Evolutionary conservation across 2,888 invertebrate genomes (phyloP), one percentile per base, ranked within the genome.

Genomic region (Pheosia gnoma): DNA sequence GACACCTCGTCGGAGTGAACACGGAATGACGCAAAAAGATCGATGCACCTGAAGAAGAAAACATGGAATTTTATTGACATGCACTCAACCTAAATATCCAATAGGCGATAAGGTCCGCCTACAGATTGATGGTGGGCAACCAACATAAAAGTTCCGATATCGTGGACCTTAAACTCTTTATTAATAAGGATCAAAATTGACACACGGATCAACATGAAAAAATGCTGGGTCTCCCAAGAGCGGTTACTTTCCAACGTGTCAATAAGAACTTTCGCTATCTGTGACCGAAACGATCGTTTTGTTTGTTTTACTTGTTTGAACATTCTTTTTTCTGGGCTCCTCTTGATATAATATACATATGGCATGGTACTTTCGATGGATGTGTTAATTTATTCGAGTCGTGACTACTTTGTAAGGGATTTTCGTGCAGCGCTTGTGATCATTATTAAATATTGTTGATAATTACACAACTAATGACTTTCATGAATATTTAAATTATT

Each of bases 241-340:
- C 79, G 81, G 80, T 84, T 84, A 91, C 92, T 93, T 93, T 93
- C 93, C 86, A 92, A 88, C 90, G 84, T 89, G 91, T 92, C 91
- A 91, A 92, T 90, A 90, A 83, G 84, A 89, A 91, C 92, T 93
- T 93, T 93, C 93, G 92, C 92, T 93, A 90, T 92, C 91, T 85
- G 84, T 89, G 89, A 86, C 89, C 88, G 86, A 85, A 84, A 82
- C 82, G 77, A 66, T 75, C 74, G 82, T 83, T 85, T 85, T 90
- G 82, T 91, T 91, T 90, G 83, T 85, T 89, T 88, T 87, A 87
- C 79, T 81, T 85, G 78, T 91, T 91, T 86, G 80, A 82, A 85
- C 84, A 80, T 84, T 83, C 81, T 81, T 87, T 85, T 83, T 86
- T 84, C 66, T 79, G 71, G 61, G 74, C 70, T 78, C 75, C 69